phyloP scores from a whole-genome alignment of 2,113 vertebrate genomes.

The Dipodomys stephensi region DNA sequence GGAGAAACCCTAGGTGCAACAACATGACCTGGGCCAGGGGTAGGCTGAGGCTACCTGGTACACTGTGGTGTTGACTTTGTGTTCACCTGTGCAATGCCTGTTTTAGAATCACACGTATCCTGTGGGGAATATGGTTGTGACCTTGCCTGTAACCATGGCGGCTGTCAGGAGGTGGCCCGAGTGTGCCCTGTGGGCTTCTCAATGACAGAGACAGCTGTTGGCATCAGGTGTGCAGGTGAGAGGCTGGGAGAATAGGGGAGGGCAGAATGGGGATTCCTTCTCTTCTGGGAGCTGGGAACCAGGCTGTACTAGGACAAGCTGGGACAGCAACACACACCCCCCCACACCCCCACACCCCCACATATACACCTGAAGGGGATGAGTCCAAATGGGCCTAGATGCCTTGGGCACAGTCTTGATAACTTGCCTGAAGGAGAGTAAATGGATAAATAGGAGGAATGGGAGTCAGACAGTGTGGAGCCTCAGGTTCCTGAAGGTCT shows the following conservation, averaged over 20 bases:
- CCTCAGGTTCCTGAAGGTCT: not conserved
- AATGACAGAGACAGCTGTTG: conserved; percentile 87
- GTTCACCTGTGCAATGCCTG: fast-evolving
- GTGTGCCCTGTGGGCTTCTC: conserved; percentile 90
- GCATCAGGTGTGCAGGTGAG: conserved; percentile 88
- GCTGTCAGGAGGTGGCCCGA: conserved; percentile 89
- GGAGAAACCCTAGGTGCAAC: not conserved
- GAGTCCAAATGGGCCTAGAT: not conserved
- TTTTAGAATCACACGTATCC: conserved; percentile 63
- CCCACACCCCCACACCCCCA: too few relatives aligned
- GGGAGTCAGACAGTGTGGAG: not conserved
- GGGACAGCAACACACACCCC: not conserved
- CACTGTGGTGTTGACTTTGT: fast-evolving
- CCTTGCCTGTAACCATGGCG: conserved; percentile 88
- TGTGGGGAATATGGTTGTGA: conserved; percentile 90
- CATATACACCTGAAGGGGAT: too few relatives aligned
- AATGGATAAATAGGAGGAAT: not conserved
- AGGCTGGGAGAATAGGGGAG: not conserved
- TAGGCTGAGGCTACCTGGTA: too few relatives aligned
- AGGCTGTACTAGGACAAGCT: not conserved
- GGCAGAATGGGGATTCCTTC: fast-evolving
- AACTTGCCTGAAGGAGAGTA: not conserved
- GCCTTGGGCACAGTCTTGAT: too few relatives aligned
- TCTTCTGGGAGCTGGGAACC: not conserved
- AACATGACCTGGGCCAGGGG: not conserved